phyloP scores from a whole-genome alignment of 2,113 vertebrate genomes.

The Osmerus eperlanus region DNA sequence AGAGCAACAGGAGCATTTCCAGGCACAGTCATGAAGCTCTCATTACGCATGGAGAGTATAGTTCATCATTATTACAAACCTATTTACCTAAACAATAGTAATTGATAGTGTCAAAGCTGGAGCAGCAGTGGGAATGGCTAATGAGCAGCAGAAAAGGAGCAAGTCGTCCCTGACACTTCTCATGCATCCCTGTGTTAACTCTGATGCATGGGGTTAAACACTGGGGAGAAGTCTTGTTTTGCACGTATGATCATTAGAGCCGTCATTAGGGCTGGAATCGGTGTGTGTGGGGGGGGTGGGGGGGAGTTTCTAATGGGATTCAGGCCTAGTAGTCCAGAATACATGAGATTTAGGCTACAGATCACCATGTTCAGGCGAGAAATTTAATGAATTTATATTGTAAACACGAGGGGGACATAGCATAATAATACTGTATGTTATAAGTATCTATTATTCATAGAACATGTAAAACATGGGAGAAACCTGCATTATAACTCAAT shows the following conservation, averaged over 20 bases:
- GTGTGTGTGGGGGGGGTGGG: background rate
- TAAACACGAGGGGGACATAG: too few species aligned
- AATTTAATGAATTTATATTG: conserved; percentile 1
- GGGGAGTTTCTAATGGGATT: background rate
- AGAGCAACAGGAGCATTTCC: conserved; percentile 7
- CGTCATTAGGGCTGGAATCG: conserved; percentile 21
- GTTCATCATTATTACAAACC: conserved; percentile 47
- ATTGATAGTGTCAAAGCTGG: conserved; percentile 48
- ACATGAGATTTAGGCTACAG: background rate
- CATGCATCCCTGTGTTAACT: conserved; percentile 47
- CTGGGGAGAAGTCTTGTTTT: conserved; percentile 52
- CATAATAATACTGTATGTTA: too few species aligned
- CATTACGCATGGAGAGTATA: conserved; percentile 26
- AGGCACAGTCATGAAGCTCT: conserved; percentile 8
- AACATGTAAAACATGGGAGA: background rate
- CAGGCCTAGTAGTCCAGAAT: background rate
- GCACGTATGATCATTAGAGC: conserved; percentile 50
- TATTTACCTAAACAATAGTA: conserved; percentile 50
- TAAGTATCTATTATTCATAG: too few species aligned
- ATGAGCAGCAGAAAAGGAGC: conserved; percentile 43
- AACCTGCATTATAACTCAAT: background rate
- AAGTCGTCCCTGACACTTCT: conserved; percentile 39
- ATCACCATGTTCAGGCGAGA: conserved; percentile 6
- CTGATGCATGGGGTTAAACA: conserved; percentile 49
- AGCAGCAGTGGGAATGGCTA: conserved; percentile 38